Base-by-base conservation (phyloP, 2,797 vertebrate genomes). In the Brotogeris chrysoptera region DNA sequence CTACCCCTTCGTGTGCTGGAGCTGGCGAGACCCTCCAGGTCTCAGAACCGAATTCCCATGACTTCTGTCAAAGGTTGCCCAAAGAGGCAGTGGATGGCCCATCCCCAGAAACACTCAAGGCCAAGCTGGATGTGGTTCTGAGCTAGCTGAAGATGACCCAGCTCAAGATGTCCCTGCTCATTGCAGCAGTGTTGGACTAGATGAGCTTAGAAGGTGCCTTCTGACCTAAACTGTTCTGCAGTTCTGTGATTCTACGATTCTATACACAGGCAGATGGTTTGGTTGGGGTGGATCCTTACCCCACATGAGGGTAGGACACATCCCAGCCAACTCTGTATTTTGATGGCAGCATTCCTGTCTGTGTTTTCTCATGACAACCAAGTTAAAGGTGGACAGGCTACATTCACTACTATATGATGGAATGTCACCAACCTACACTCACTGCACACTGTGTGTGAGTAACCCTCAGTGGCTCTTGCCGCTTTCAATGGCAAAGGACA, bases 361-460 rank as follows among this genome's bases (percentile, higher is more conserved):
- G 16, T 10, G 17, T 61, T 14, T n/a, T 15, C 9, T 16, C 1
- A 1, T 5, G 34, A 12, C 11, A n/a, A 17, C 11, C 4, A 2
- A 27, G 46, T 3, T 4, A 10, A 21, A 20, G 43, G 32, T 0
- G 14, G 55, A 13, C 2, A 13, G 11, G 9, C 3, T 5, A 6
- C 8, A 19, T 57, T 57, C 53, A 34, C 20, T 57, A 23, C n/a
- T 34, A 1, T n/a, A n/a, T n/a, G n/a, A n/a, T 38, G 53, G 11
- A 20, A 11, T 2, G 15, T 23, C 57, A 9, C 39, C 11, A 12
- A 5, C 36, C 16, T 24, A 1, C 10, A 1, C 5, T 10, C 11
- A 7, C 20, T 9, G 3, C 30, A 7, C 1, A 1, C 46, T 16
- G 6, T 1, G 4, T 0, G 0, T 0, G 6, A 46, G 39, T n/a